These are phyloP conservation scores for Synergus itoensis DNA, from an alignment of 2,888 invertebrate genomes.

Conservation along the genomic window DNA sequence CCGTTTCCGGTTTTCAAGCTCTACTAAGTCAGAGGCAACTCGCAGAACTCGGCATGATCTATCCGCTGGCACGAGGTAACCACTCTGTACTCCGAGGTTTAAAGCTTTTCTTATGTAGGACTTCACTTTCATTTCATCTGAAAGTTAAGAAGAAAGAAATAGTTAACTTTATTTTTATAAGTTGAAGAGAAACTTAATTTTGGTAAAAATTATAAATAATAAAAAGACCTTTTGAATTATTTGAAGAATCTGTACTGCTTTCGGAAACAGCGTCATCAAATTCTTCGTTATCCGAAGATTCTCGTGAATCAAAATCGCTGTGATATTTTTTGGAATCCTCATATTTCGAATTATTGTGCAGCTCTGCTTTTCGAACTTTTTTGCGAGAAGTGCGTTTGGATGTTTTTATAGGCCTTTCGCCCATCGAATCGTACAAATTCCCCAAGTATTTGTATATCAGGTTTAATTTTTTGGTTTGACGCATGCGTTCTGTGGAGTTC, in stretches of 20 bases:
- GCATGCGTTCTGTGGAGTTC: not conserved
- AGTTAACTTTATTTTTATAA: too few species aligned
- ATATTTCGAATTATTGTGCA: not conserved
- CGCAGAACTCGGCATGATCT: conserved; percentile 59
- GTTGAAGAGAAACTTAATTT: too few species aligned
- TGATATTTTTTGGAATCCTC: not conserved
- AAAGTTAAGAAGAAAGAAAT: not conserved
- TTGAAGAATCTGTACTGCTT: not conserved
- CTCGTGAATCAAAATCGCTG: not conserved
- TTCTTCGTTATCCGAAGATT: conserved; percentile 3
- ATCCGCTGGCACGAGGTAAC: conserved; percentile 63
- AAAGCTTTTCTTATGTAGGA: conserved; percentile 63
- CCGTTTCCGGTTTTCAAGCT: not conserved
- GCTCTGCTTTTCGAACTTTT: not conserved
- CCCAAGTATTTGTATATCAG: not conserved
- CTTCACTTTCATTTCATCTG: conserved; percentile 57
- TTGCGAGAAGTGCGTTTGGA: not conserved
- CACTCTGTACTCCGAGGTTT: conserved; percentile 64
- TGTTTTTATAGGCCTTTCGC: not conserved
- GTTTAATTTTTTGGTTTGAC: not conserved
- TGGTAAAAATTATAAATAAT: not conserved
- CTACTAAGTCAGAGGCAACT: conserved; percentile 63
- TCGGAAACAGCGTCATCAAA: conserved; percentile 5
- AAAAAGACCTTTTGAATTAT: not conserved
- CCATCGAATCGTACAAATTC: not conserved